A percentile compares a stretch with the other conserved stretches of the same genome.
These are phyloP conservation scores for Poecilia gillii DNA, from an alignment of 2,797 vertebrate genomes.

Conservation along the genomic window DNA sequence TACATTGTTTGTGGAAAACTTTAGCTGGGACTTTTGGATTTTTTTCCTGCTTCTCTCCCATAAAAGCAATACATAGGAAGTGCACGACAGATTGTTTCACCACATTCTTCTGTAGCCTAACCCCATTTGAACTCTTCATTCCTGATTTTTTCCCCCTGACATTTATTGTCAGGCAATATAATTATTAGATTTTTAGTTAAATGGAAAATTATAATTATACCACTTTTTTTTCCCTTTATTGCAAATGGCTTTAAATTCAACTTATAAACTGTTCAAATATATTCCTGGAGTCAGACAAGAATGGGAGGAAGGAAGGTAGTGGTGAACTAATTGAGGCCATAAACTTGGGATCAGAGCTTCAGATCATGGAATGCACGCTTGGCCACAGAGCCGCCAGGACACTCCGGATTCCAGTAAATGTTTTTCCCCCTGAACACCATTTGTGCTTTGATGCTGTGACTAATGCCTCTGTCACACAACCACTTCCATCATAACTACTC, in stretches of 20 bases:
- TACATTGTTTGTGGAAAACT: neutral
- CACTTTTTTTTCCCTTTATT: too few species aligned
- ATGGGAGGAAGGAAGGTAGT: constrained; percentile 28
- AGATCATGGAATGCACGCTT: constrained; percentile 48
- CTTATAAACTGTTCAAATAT: constrained; percentile 24
- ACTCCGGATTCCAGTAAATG: constrained; percentile 68
- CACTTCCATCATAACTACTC: constrained; percentile 60
- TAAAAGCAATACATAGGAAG: neutral
- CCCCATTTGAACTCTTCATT: neutral
- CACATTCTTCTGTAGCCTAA: neutral
- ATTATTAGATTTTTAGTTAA: too few species aligned
- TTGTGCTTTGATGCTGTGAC: constrained; percentile 71
- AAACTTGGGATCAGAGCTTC: constrained; percentile 48
- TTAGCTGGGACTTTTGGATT: neutral
- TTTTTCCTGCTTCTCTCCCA: neutral
- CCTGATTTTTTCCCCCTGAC: neutral
- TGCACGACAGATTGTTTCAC: neutral
- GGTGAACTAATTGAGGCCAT: constrained; percentile 42
- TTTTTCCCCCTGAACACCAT: constrained; percentile 54
- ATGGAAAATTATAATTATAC: neutral
- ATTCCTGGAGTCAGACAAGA: constrained; percentile 26
- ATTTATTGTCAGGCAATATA: neutral
- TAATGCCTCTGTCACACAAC: constrained; percentile 66
- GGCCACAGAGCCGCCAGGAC: constrained; percentile 53
- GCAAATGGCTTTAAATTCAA: neutral